Percentiles rank a stretch among this genome's conserved stretches.
phyloP scores from a whole-genome alignment of 2,797 vertebrate species.

The Urosaurus nigricauda region DNA sequence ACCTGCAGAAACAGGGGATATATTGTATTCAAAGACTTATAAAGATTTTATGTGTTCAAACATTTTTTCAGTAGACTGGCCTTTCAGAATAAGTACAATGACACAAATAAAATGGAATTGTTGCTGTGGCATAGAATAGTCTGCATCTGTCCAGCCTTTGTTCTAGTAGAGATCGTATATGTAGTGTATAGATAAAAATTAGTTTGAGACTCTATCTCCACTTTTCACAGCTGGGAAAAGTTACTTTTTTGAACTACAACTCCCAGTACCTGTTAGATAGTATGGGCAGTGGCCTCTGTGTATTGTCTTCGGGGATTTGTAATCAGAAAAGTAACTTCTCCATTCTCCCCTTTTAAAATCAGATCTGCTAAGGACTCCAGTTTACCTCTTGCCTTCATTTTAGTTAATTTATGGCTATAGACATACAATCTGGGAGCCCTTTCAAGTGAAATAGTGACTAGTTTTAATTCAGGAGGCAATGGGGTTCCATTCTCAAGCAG shows the following conservation, averaged over 20 bases:
- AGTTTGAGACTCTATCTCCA: too few species aligned
- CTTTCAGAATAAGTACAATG: background rate
- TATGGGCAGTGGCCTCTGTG: too few species aligned
- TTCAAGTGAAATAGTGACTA: constrained; percentile 5
- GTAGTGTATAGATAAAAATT: too few species aligned
- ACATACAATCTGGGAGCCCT: constrained; percentile 9
- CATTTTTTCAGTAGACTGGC: background rate
- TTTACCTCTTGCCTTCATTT: background rate
- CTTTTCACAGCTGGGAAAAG: too few species aligned
- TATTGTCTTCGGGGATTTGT: too few species aligned
- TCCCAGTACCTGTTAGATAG: too few species aligned
- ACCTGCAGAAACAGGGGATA: too few species aligned
- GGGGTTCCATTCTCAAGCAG: constrained; percentile 6
- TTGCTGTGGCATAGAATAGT: too few species aligned
- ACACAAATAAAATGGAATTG: too few species aligned
- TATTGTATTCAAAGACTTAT: background rate
- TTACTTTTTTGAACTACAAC: too few species aligned
- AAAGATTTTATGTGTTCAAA: background rate
- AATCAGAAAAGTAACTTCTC: background rate
- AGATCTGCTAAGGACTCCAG: background rate
- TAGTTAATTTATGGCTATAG: constrained; percentile 14
- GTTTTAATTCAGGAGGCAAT: constrained; percentile 33
- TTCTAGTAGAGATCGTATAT: too few species aligned
- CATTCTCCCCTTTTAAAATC: background rate
- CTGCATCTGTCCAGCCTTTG: too few species aligned